Evolutionary conservation across 2,888 invertebrate genomes (phyloP), one percentile per base, ranked within the genome.

Genomic region (Graphium colonna): DNA sequence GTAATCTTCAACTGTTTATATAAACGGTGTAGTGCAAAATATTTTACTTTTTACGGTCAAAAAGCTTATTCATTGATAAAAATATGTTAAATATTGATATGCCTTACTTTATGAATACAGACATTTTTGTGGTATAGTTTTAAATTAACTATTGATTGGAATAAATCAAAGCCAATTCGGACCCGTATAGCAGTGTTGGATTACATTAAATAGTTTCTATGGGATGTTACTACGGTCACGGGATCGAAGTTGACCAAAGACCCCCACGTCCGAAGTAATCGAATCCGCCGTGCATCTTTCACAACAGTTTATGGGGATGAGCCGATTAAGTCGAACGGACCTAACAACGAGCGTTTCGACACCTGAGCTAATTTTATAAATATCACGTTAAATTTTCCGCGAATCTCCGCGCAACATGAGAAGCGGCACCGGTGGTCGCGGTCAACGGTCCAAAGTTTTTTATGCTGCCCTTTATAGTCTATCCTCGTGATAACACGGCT

Each of bases 361-460:
- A 79, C 75, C 70, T 71, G 71, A 71, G 66, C 75, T 73, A 77
- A 81, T 79, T 79, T 73, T 71, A 70, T 71, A 75, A 68, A 67
- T 68, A 68, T 82, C 73, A 72, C 70, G 72, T 77, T 64, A 67
- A 65, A 68, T 72, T 78, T 85, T 83, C 86, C 71, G 67, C 68
- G 87, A 83, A 87, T 67, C 66, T 68, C 59, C 73, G 59, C 55
- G 83, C 73, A 86, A 87, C 66, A 65, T 73, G 87, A 87, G 78
- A 77, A 49, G 75, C 77, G 57, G 68, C 67, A 62, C 65, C 64
- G 85, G 85, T 86, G 86, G 86, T 77, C 85, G 68, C 60, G 65
- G 62, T 61, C 65, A 67, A 68, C 68, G 68, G 59, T 13, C 55
- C 62, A 68, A 36, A 68, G 61, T 66, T 63, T 63, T 60, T 58